These are phyloP conservation scores for Autographa gamma DNA, from an alignment of 2,888 invertebrate species.

Conservation along the genomic window DNA sequence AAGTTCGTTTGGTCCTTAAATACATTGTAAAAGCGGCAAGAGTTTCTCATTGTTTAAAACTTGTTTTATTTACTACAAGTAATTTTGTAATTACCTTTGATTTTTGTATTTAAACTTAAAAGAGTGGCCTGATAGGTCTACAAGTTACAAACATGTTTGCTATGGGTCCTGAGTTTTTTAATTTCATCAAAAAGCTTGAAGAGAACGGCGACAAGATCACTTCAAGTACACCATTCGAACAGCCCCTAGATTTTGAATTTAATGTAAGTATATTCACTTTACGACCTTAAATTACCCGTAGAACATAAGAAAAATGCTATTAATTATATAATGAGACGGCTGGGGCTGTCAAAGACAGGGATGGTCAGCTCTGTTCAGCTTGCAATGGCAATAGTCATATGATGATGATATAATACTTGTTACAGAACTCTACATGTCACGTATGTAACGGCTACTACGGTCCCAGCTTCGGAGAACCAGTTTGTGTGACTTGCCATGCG, in stretches of 20 bases:
- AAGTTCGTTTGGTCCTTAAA: not conserved
- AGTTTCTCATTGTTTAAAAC: not conserved
- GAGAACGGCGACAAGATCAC: conserved; percentile 82
- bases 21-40: not conserved
- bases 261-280: conserved; percentile 69
- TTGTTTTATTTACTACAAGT: not conserved
- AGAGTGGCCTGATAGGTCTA: not conserved
- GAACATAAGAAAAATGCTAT: conserved; percentile 1
- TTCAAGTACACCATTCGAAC: conserved; percentile 70
- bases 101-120: not conserved
- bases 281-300: not conserved
- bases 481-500: conserved; percentile 97
- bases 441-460: conserved; percentile 98
- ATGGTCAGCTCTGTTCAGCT: too few species aligned
- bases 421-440: conserved; percentile 92
- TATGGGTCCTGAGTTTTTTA: conserved; percentile 78
- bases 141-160: conserved; percentile 71
- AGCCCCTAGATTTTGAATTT: conserved; percentile 81
- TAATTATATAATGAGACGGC: not conserved
- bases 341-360: too few species aligned
- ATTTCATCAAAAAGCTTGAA: conserved; percentile 82
- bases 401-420: conserved; percentile 40
- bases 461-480: conserved; percentile 96
- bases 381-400: too few species aligned
- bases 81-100: not conserved